Evolutionary conservation across 2,888 invertebrate genomes (phyloP).

Genomic region (Acanthosepion pharaonis): DNA sequence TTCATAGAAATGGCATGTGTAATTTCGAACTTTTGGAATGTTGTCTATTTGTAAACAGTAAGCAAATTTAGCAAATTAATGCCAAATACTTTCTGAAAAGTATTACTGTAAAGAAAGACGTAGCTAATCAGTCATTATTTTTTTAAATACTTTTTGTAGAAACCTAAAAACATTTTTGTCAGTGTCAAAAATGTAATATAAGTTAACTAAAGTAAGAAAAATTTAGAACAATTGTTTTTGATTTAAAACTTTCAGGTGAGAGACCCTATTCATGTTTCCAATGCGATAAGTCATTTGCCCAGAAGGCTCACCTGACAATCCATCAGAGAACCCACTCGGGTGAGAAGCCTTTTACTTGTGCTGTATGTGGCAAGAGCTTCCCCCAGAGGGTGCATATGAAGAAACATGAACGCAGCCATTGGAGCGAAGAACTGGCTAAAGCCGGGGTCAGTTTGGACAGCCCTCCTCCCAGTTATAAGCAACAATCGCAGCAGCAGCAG

Average conservation of each 20-base stretch:
- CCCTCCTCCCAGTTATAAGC: slow-evolving; percentile 3
- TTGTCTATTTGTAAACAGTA: too few relatives aligned
- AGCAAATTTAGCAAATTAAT: too few relatives aligned
- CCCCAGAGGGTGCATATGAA: slow-evolving; percentile 39
- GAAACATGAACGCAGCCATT: slow-evolving; percentile 44
- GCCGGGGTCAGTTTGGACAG: slow-evolving; percentile 38
- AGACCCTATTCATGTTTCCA: slow-evolving; percentile 34
- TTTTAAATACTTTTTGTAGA: too few relatives aligned
- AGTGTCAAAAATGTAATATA: too few relatives aligned
- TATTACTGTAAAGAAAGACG: too few relatives aligned
- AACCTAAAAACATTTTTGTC: too few relatives aligned
- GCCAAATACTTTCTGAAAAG: too few relatives aligned
- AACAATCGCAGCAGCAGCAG: background rate
- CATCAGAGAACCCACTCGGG: slow-evolving; percentile 40
- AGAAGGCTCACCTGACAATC: slow-evolving; percentile 44
- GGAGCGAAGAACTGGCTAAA: slow-evolving; percentile 36
- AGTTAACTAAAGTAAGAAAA: too few relatives aligned
- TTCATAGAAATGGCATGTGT: too few relatives aligned
- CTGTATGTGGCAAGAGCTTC: slow-evolving; percentile 35
- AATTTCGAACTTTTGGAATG: too few relatives aligned
- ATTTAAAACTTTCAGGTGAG: slow-evolving; percentile 23
- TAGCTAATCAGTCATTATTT: too few relatives aligned
- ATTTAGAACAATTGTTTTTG: background rate
- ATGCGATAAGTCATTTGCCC: slow-evolving; percentile 39
- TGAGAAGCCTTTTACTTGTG: slow-evolving; percentile 42